Base-by-base conservation (phyloP, 2,113 vertebrate genomes). In the Onychostruthus taczanowskii region DNA sequence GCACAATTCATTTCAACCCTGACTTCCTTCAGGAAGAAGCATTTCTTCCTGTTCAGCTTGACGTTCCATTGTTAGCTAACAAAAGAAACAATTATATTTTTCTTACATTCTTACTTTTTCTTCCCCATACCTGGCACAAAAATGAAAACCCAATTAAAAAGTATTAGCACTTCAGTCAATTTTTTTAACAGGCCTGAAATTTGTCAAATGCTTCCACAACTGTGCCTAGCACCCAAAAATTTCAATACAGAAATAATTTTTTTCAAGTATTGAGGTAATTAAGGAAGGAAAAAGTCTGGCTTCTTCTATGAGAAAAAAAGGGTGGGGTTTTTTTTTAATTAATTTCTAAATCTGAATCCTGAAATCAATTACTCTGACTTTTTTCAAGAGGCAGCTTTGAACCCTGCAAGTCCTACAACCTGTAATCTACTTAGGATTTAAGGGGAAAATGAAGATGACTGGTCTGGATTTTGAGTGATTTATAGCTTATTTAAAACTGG, bases 291-390 rank as follows among this genome's bases (percentile, higher is more conserved):
- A 44, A 84, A 10, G 4, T 23, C 49, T 43, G 10, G 7, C 12
- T 89, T 81, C 14, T 63, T 59, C 21, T 31, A 28, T 10, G 2
- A 10, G 3, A 2, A 35, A 56, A 44, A 33, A n/a, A 35, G 12
- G 39, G 39, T 41, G 30, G 9, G 14, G 3, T 10, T 21, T 8
- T 47, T 37, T 7, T 35, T 8, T 1, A 46, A 35, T 1, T 1
- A 37, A 30, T 2, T 39, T 67, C 31, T 49, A 39, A 62, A 67
- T 50, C 27, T 43, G 18, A 94, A 69, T 61, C 27, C 33, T 72
- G 20, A 87, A 93, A 74, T 47, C 8, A 70, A n/a, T 83, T 83
- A 56, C 21, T 56, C 35, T 73, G 27, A 35, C 13, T 53, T 75
- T 56, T 77, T 94, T 53, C 33, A 62, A 84, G 33, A 52, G 24